phyloP scores from a whole-genome alignment of 2,113 vertebrate genomes.

The Eulemur rufifrons region DNA sequence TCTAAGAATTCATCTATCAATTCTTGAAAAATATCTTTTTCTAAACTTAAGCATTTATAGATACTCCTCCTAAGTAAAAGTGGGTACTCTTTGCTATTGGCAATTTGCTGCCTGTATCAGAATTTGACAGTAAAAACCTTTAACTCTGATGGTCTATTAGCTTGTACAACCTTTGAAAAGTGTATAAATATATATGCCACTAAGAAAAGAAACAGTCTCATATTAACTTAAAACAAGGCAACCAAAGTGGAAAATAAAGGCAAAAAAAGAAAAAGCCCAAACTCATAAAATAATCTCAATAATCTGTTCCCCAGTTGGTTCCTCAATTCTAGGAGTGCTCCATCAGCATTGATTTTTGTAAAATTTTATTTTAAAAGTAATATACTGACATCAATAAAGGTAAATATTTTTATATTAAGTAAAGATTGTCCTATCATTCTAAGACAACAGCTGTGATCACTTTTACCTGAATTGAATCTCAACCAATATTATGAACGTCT shows the following conservation, averaged over 20 bases:
- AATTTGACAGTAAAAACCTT: not conserved
- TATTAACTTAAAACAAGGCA: not conserved
- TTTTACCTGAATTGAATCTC: conserved; percentile 42
- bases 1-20: not conserved
- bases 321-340: not conserved
- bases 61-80: not conserved
- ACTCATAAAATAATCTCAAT: conserved; percentile 27
- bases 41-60: not conserved
- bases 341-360: not conserved
- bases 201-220: not conserved
- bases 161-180: not conserved
- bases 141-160: not conserved
- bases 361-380: conserved; percentile 52
- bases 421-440: not conserved
- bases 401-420: conserved; percentile 40
- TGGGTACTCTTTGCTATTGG: not conserved
- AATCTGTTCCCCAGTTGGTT: not conserved
- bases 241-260: not conserved
- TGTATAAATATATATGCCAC: not conserved
- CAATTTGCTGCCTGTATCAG: not conserved
- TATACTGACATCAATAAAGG: conserved; percentile 26
- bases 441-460: not conserved
- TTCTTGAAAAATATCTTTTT: not conserved
- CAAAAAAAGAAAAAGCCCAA: not conserved
- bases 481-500: not conserved